These are phyloP conservation scores for Labeo rohita DNA, from an alignment of 2,113 vertebrate species.

Conservation along the genomic window DNA sequence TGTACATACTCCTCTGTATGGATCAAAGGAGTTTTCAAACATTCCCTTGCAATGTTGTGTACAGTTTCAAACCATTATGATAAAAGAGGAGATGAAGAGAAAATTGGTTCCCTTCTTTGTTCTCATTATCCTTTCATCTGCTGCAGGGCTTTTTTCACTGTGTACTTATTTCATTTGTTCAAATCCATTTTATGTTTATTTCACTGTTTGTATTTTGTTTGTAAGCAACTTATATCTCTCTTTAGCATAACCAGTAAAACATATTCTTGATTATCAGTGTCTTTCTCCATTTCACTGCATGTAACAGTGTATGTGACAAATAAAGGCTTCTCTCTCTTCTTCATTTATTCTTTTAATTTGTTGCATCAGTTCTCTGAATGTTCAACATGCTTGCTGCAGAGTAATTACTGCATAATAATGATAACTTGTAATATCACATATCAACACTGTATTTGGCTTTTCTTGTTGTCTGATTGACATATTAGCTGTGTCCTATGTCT, in stretches of 20 bases:
- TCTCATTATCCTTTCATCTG: slow-evolving; percentile 1
- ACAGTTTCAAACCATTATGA: background rate
- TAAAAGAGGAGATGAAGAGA: background rate
- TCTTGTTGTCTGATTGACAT: background rate
- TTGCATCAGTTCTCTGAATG: background rate
- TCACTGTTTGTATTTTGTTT: background rate
- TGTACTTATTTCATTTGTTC: background rate
- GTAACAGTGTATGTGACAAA: too few relatives aligned
- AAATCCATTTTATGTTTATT: background rate
- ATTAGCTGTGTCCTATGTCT: background rate
- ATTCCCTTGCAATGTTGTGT: background rate
- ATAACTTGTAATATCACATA: too few relatives aligned
- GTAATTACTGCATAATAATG: too few relatives aligned
- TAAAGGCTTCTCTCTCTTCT: too few relatives aligned
- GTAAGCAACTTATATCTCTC: background rate
- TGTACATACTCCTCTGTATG: background rate
- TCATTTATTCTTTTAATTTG: background rate
- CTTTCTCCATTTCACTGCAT: too few relatives aligned
- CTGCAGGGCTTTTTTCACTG: background rate
- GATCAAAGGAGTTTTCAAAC: background rate
- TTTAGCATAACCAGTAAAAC: background rate
- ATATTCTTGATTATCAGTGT: background rate
- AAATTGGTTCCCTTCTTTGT: background rate
- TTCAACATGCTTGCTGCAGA: too few relatives aligned
- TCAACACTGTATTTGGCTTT: too few relatives aligned